Evolutionary conservation across 64 coral and sea anemone species (phyloP).

Genomic region (Actinia tenebrosa): DNA sequence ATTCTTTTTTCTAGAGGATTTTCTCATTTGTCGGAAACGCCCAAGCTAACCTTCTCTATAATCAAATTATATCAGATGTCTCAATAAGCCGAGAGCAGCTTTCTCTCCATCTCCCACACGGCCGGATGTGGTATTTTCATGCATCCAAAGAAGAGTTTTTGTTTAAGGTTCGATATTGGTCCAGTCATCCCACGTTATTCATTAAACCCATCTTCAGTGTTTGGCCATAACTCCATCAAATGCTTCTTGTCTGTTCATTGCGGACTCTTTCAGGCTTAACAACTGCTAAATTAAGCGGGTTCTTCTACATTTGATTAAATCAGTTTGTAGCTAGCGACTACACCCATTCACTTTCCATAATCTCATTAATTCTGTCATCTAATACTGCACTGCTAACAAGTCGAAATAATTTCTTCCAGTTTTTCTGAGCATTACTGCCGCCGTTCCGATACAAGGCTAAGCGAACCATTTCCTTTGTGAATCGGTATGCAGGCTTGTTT

Average conservation of each 20-base stretch:
- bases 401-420: constrained; percentile 18
- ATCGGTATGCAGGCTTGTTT: neutral
- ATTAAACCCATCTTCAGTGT: neutral
- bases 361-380: constrained; percentile 30
- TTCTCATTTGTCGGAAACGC: too few species aligned
- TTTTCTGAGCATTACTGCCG: constrained; percentile 8
- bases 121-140: neutral
- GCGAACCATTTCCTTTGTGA: constrained; percentile 26
- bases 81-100: too few species aligned
- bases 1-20: too few species aligned
- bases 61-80: neutral
- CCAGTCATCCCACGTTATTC: neutral
- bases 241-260: neutral
- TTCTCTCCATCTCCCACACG: neutral
- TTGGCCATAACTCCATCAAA: neutral
- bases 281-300: neutral
- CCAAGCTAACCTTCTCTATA: too few species aligned
- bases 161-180: neutral
- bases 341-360: constrained; percentile 33
- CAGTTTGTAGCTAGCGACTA: neutral
- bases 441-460: constrained; percentile 2
- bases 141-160: neutral
- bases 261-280: neutral
- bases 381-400: constrained; percentile 16
- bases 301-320: neutral